phyloP scores from a whole-genome alignment of 2,888 invertebrate genomes.

The Xestia xanthographa region DNA sequence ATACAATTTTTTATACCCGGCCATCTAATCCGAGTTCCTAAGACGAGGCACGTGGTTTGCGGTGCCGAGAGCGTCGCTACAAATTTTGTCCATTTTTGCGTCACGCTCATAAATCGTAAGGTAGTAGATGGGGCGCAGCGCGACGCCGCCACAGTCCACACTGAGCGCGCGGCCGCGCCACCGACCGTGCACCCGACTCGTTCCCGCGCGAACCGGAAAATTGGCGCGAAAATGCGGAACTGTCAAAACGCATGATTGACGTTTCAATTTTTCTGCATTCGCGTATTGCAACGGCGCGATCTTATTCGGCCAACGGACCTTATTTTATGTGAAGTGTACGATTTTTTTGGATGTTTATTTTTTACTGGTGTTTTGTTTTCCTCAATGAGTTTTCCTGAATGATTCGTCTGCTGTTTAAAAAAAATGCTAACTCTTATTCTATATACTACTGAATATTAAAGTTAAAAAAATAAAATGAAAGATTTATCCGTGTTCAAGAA shows the following conservation, averaged over 20 bases:
- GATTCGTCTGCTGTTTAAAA: slow-evolving; percentile 57
- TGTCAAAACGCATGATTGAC: slow-evolving; percentile 79
- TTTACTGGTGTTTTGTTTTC: slow-evolving; percentile 62
- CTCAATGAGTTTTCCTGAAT: slow-evolving; percentile 53
- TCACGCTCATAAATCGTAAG: slow-evolving; percentile 87
- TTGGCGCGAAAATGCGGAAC: slow-evolving; percentile 89
- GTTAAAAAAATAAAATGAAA: background rate
- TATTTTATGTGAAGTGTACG: slow-evolving; percentile 67
- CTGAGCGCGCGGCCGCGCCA: slow-evolving; percentile 82
- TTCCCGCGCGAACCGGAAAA: slow-evolving; percentile 85
- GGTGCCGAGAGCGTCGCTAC: slow-evolving; percentile 69
- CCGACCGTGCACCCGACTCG: slow-evolving; percentile 76
- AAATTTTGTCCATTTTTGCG: slow-evolving; percentile 84
- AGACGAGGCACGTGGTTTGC: slow-evolving; percentile 73
- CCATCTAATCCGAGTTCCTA: slow-evolving; percentile 40
- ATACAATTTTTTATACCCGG: slow-evolving; percentile 25
- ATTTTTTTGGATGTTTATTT: slow-evolving; percentile 52
- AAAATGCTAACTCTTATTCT: background rate
- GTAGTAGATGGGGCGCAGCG: slow-evolving; percentile 82
- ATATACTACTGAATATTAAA: background rate
- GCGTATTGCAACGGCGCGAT: slow-evolving; percentile 60
- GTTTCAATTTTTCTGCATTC: slow-evolving; percentile 72
- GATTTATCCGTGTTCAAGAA: slow-evolving; percentile 21
- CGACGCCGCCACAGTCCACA: slow-evolving; percentile 81
- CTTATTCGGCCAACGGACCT: slow-evolving; percentile 62